Evolutionary conservation across 2,113 vertebrate species (phyloP).

Genomic region (Pachypanchax playfairii): DNA sequence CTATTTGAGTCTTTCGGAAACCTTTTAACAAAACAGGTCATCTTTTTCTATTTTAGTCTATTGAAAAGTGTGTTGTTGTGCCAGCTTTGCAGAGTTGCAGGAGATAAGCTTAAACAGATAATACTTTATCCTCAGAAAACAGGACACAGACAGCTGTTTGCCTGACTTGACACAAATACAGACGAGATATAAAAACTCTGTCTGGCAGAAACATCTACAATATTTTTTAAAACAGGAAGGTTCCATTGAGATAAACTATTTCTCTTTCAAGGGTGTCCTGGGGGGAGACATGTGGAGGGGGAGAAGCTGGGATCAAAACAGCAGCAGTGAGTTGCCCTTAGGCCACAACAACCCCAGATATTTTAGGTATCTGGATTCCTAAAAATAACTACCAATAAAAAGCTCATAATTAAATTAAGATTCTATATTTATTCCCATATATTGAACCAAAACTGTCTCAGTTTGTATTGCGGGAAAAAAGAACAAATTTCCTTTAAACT

Average conservation of each 20-base stretch:
- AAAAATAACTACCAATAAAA: no score
- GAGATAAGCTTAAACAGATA: constrained; percentile 26
- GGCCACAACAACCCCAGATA: no score
- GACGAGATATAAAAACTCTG: neutral
- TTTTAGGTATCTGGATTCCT: no score
- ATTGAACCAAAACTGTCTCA: no score
- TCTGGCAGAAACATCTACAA: neutral
- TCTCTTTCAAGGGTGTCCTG: no score
- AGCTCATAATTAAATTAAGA: no score
- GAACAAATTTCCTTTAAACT: no score
- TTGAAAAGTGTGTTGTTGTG: constrained; percentile 2
- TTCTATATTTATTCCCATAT: no score
- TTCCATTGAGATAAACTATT: neutral
- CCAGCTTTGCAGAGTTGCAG: neutral
- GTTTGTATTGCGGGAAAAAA: no score
- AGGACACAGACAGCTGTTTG: constrained; percentile 11
- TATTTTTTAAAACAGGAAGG: neutral
- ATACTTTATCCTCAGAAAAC: constrained; percentile 10
- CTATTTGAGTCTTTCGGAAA: constrained; percentile 14
- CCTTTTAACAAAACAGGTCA: constrained; percentile 12
- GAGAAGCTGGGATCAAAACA: no score
- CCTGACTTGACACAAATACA: neutral
- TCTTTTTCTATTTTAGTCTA: constrained; percentile 16
- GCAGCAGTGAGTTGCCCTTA: no score
- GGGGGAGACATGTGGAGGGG: no score